Evolutionary conservation across 2,888 invertebrate species (phyloP).

Genomic region (Apotomis capreana): DNA sequence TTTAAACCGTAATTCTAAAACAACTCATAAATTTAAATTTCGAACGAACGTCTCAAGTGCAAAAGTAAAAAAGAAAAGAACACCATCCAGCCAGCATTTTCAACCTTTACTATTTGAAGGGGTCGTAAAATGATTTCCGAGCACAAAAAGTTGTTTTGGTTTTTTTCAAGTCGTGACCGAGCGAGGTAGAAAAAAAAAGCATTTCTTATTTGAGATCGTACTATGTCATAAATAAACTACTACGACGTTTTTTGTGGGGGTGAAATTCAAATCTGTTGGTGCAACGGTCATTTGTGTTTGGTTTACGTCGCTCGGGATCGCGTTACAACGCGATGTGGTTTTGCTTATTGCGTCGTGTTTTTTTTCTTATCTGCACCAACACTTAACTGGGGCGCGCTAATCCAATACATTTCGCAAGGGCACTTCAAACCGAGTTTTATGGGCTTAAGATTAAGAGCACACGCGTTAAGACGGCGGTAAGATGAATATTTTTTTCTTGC

Average conservation of each 20-base stretch:
- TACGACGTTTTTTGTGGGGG: slow-evolving; percentile 63
- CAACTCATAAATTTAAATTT: slow-evolving; percentile 32
- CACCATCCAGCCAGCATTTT: slow-evolving; percentile 30
- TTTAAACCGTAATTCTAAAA: slow-evolving; percentile 17
- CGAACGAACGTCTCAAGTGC: slow-evolving; percentile 33
- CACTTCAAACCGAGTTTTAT: slow-evolving; percentile 35
- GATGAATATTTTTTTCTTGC: slow-evolving; percentile 1
- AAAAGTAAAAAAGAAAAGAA: slow-evolving; percentile 37
- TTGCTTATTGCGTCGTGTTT: slow-evolving; percentile 61
- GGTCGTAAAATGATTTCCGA: slow-evolving; percentile 79
- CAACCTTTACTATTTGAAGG: slow-evolving; percentile 76
- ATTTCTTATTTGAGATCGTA: slow-evolving; percentile 73
- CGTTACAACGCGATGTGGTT: slow-evolving; percentile 44
- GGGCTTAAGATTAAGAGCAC: slow-evolving; percentile 18
- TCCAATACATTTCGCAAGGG: slow-evolving; percentile 62
- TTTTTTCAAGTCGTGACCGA: slow-evolving; percentile 69
- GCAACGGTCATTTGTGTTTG: slow-evolving; percentile 66
- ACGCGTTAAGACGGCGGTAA: slow-evolving; percentile 13
- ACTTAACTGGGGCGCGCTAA: slow-evolving; percentile 70
- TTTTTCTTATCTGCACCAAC: slow-evolving; percentile 71
- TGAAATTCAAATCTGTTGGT: slow-evolving; percentile 69
- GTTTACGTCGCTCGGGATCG: slow-evolving; percentile 45
- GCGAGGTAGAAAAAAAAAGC: slow-evolving; percentile 58
- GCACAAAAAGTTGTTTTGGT: slow-evolving; percentile 80
- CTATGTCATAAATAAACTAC: slow-evolving; percentile 77